Base-by-base conservation (phyloP, 1,140 invertebrate genomes). In the Drosophila bocki region DNA sequence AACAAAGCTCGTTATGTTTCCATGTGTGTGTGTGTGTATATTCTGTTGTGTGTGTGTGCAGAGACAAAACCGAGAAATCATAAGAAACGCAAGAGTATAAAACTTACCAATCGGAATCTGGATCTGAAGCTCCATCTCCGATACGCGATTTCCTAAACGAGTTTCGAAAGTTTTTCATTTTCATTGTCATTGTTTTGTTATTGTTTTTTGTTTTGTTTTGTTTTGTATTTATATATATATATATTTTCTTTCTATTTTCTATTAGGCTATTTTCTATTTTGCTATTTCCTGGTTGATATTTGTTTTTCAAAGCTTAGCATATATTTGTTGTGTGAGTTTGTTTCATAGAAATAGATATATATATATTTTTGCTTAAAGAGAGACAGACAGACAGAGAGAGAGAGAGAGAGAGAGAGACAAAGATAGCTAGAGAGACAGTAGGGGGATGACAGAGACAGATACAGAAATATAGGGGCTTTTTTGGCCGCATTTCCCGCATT, bases 61-160 rank as follows among this genome's bases (percentile, higher is more conserved):
- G 76, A 77, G 61, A 88, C 65, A 72, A 61, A 84, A 84, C 80
- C 71, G 70, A 91, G 47, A 75, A 82, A 78, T 71, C 68, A 53
- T 61, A 84, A 63, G n/a, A 17, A 72, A 83, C 74, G 39, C 59
- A 84, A 91, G 72, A 57, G 54, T 61, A 82, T 71, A 60, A 64
- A 68, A 92, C 91, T 92, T 92, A 92, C 91, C 91, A 92, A 90
- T 92, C 91, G 87, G 91, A 91, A 90, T 92, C 91, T 88, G 86
- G 91, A 91, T 92, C 91, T 69, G 91, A 92, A 81, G 82, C 82
- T 83, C 91, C 87, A 88, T 92, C 91, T 88, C 84, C 91, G 80
- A 91, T 91, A 91, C 86, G 86, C 77, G 91, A 88, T 91, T 92
- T 92, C 87, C 91, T 92, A 86, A 88, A 88, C 85, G 78, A 90